phyloP scores from a whole-genome alignment of 1,140 invertebrate species.

The Bombyx mori region ASM3026992v2 NC_085110.1:14139001-14139500 shows the following conservation, averaged over 20 bases:
- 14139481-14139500: too few species aligned
- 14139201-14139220: conserved; percentile 93
- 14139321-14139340: conserved; percentile 1
- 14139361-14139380: too few species aligned
- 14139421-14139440: too few species aligned
- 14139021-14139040: too few species aligned
- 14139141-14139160: conserved; percentile 85
- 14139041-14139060: too few species aligned
- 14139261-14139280: conserved; percentile 84
- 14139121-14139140: conserved; percentile 87
- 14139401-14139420: too few species aligned
- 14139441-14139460: too few species aligned
- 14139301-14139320: conserved; percentile 2
- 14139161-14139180: conserved; percentile 66
- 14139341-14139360: background rate
- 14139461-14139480: too few species aligned
- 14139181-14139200: conserved; percentile 83
- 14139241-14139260: conserved; percentile 87
- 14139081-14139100: conserved; percentile 38
- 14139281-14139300: conserved; percentile 79
- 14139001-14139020: too few species aligned
- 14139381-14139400: too few species aligned
- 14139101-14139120: conserved; percentile 69
- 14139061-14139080: too few species aligned
- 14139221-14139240: conserved; percentile 86